phyloP scores from a whole-genome alignment of 2,888 invertebrate species.

The Amphiduros pacificus region DNA sequence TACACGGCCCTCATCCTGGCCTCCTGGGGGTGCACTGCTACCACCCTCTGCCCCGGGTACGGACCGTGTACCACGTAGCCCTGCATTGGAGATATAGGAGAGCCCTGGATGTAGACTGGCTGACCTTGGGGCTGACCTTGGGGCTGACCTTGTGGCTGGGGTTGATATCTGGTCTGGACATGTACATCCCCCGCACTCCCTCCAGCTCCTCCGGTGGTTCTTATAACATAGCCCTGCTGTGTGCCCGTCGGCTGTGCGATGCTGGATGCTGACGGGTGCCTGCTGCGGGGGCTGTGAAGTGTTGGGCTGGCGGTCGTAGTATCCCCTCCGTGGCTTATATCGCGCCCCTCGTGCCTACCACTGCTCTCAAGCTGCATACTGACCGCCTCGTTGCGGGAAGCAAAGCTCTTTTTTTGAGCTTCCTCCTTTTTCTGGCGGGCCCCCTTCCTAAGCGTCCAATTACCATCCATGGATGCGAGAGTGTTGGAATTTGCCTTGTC shows the following conservation, averaged over 20 bases:
- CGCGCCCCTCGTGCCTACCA: neutral
- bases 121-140: neutral
- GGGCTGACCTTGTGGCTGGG: conserved; percentile 13
- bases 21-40: neutral
- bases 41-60: too few species aligned
- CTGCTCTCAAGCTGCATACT: conserved; percentile 2
- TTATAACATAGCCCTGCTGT: neutral
- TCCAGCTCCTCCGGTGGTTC: neutral
- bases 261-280: too few species aligned
- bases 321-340: too few species aligned
- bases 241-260: too few species aligned
- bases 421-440: neutral
- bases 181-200: neutral
- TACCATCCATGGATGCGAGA: conserved; percentile 20
- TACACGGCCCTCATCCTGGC: too few species aligned
- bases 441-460: conserved; percentile 13
- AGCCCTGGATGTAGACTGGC: conserved; percentile 5
- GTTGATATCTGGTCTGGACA: too few species aligned
- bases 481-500: too few species aligned
- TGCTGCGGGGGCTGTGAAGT: too few species aligned
- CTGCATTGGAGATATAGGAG: conserved; percentile 2
- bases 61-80: neutral
- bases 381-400: conserved; percentile 8
- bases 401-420: conserved; percentile 7
- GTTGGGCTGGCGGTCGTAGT: too few species aligned